These are phyloP conservation scores for Scaptodrosophila lebanonensis DNA, from an alignment of 1,140 invertebrate species.

Conservation along the genomic window DNA sequence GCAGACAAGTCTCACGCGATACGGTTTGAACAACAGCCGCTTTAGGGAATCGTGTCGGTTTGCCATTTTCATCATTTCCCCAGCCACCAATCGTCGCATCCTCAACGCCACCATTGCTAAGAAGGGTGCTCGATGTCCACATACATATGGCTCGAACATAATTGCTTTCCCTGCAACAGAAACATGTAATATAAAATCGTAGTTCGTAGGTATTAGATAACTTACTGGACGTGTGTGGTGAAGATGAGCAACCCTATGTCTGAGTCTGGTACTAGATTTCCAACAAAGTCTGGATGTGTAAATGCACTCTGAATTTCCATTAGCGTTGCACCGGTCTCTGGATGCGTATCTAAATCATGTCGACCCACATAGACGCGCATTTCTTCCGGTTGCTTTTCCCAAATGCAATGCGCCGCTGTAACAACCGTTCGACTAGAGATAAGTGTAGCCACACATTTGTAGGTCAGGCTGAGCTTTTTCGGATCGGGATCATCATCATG, in stretches of 20 bases:
- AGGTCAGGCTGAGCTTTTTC: constrained; percentile 21
- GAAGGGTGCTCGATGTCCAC: constrained; percentile 30
- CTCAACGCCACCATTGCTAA: constrained; percentile 26
- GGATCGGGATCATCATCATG: constrained; percentile 25
- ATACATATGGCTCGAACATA: constrained; percentile 67
- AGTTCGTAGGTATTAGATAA: too few species aligned
- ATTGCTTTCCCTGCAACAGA: constrained; percentile 15
- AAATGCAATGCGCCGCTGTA: constrained; percentile 65
- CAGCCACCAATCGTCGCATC: constrained; percentile 57
- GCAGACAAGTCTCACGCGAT: constrained; percentile 41
- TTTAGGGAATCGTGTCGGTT: constrained; percentile 30
- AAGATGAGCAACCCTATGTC: constrained; percentile 60
- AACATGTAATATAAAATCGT: too few species aligned
- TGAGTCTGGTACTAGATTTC: constrained; percentile 45
- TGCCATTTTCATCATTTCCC: constrained; percentile 48
- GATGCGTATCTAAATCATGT: constrained; percentile 45
- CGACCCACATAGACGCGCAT: constrained; percentile 54
- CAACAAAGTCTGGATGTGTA: constrained; percentile 55
- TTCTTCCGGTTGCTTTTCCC: constrained; percentile 10
- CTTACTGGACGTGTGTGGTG: constrained; percentile 29
- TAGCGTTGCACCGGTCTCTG: constrained; percentile 33
- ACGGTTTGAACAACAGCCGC: constrained; percentile 37
- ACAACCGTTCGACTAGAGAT: constrained; percentile 49
- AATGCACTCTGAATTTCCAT: constrained; percentile 31
- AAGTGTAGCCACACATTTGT: constrained; percentile 50